Conservation (phyloP, 2,888 invertebrate species). For the Xiphydria camelus region DNA sequence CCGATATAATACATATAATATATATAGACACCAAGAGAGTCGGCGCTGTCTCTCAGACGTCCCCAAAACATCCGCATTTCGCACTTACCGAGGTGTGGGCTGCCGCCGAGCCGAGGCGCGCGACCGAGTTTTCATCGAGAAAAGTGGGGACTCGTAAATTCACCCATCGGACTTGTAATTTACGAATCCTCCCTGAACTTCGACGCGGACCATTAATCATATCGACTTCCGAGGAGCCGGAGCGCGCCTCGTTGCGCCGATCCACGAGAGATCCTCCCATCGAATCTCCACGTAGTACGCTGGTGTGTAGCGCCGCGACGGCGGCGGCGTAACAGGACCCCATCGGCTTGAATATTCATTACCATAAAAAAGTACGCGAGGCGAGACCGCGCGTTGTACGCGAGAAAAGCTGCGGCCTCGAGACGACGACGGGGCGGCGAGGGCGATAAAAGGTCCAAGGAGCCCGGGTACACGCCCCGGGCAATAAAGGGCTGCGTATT, state of each 20-base stretch:
- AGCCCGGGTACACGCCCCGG: constrained; percentile 12
- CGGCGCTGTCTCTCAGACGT: no score
- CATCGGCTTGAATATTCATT: constrained; percentile 1
- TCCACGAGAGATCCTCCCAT: not conserved
- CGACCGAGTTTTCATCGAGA: no score
- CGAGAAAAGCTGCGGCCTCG: constrained; percentile 3
- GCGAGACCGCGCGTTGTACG: constrained; percentile 1
- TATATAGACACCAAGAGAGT: no score
- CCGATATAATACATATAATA: no score
- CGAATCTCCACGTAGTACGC: no score
- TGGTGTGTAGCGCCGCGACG: no score
- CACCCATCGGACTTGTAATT: no score
- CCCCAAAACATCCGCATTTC: no score
- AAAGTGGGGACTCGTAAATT: no score
- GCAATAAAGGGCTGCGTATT: constrained; percentile 26
- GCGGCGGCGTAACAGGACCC: not conserved
- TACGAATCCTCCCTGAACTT: no score
- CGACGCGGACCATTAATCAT: not conserved
- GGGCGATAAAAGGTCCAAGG: constrained; percentile 27
- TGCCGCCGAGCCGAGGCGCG: no score
- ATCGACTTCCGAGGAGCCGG: not conserved
- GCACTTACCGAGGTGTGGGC: no score
- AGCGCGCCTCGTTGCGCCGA: not conserved
- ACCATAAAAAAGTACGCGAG: constrained; percentile 2
- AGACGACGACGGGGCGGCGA: constrained; percentile 9